These are phyloP conservation scores for Hypanus sabinus DNA, from an alignment of 2,113 vertebrate species.

Conservation along the genomic window DNA sequence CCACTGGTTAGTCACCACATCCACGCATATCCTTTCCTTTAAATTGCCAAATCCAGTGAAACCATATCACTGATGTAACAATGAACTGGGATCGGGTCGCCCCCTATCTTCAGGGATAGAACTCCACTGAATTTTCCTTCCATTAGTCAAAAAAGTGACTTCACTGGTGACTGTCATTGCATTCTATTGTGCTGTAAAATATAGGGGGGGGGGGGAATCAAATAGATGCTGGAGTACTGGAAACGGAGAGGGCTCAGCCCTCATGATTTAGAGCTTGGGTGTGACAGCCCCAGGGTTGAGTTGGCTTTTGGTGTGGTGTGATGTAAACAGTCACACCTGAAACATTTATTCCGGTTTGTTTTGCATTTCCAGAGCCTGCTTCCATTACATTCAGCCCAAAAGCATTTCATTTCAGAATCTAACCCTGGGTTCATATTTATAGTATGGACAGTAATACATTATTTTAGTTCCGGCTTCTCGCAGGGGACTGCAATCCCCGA, in stretches of 20 bases:
- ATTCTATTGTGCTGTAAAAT: neutral
- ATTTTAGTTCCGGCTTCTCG: neutral
- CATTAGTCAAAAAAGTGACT: no score
- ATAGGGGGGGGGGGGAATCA: no score
- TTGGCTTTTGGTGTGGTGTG: no score
- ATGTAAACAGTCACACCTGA: neutral
- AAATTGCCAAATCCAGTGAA: neutral
- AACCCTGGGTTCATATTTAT: neutral
- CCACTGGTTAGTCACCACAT: neutral
- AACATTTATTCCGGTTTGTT: neutral
- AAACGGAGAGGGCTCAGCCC: neutral
- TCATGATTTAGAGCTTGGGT: neutral
- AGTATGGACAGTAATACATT: neutral
- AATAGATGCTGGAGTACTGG: neutral
- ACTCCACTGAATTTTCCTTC: no score
- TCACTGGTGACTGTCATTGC: no score
- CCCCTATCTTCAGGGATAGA: neutral
- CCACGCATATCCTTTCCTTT: neutral
- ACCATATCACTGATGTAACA: neutral
- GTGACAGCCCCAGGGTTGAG: neutral
- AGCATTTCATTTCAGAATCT: neutral
- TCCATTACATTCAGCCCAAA: neutral
- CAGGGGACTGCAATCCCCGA: neutral
- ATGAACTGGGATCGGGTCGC: neutral
- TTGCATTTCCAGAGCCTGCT: neutral